Evolutionary conservation across 2,888 invertebrate genomes (phyloP), one percentile per base, ranked within the genome.

Genomic region (Physocephala rufipes): DNA sequence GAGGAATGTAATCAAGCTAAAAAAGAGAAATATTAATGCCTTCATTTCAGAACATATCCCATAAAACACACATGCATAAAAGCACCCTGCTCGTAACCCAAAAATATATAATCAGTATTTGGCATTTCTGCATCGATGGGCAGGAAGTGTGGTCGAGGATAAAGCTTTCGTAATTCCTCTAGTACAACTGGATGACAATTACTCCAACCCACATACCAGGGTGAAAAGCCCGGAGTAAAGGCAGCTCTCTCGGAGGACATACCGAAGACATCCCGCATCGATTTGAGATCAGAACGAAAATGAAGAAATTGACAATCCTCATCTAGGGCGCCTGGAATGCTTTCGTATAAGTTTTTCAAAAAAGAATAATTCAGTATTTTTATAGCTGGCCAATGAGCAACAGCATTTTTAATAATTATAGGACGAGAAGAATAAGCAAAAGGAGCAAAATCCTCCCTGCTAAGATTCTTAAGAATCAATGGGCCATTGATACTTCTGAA

Each of bases 181-280:
- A 94, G 86, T 49, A 96, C 90, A 64, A 90, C 90, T n/a, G 92
- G 91, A 87, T 96, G 93, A 81, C 96, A 96, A 84, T 96, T 96
- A 71, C 94, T 93, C 95, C 95, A 95, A 77, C 96, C 96, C 61
- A 96, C 92, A 87, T 96, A 96, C 95, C 95, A 96, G 1, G 94
- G 91, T 78, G 91, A 88, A 1, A 90, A 90, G 49, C 88, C 87
- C 85, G 91, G 90, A 36, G 84, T 86, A 4, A 82, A 77, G 62
- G 82, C 82, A 5, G 91, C 90, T 80, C 93, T 89, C 67, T 88
- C 88, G 61, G 89, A 86, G 7, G 91, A 89, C 93, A 94, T 94
- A 73, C 88, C 87, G 81, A 96, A 92, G 15, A 95, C 94, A 82
- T 95, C 93, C 73, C 89, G 87, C 71, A 96, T 83, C 30, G 91